Evolutionary conservation across 2,888 invertebrate genomes (phyloP), one percentile per base, ranked within the genome.

Genomic region (Ichneumoninae sp.): DNA sequence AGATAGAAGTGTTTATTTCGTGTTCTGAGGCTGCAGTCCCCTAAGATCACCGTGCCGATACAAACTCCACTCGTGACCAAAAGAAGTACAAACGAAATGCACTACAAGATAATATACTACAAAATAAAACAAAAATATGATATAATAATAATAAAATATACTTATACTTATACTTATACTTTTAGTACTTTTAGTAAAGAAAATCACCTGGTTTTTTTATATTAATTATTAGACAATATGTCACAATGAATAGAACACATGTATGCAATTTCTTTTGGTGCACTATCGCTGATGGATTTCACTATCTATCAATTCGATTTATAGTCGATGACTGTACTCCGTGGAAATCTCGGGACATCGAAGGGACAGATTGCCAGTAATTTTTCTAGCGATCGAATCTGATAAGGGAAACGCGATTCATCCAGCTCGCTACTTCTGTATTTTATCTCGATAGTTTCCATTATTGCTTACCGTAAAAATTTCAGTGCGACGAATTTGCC

Each of bases 361-460:
- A 75, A 66, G 65, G 66, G 40, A 80, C 22, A 70, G 80, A 68
- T 80, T 73, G 70, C 63, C 65, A 19, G 26, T 54, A 10, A 68
- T 65, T 71, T 36, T 52, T 73, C 66, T 71, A n/a, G 19, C n/a
- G 16, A 71, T 66, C 52, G 5, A 79, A 22, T 40, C 54, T 47
- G 79, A 79, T 79, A 79, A 79, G 54, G 30, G n/a, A 57, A 66
- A 30, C 10, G 71, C 65, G 36, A 63, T 47, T 47, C 50, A 47
- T 1, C 16, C 36, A 30, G 30, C 63, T n/a, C 30, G 60, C n/a
- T 30, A 19, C 13, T 8, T 10, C 13, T 57, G 10, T 57, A 26
- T 74, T 30, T 5, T 60, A 30, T 40, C 7, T 26, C n/a, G 19
- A 4, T 10, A 13, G 7, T 16, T 30, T n/a, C 6, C 5, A 30